These are phyloP conservation scores for Papilio xuthus DNA, from an alignment of 1,140 invertebrate genomes.

Conservation along the genomic window DNA sequence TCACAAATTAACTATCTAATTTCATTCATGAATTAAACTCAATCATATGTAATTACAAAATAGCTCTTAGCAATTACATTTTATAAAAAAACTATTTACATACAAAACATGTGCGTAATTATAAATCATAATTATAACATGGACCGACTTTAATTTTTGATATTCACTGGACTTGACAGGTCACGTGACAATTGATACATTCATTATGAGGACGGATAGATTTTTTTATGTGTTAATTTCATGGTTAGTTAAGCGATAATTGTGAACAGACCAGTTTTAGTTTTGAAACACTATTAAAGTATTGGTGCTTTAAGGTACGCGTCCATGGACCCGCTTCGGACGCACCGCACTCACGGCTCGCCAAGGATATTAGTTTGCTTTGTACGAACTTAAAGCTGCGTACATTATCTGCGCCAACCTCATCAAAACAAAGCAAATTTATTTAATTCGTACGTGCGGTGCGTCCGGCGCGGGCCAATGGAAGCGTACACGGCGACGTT, in stretches of 20 bases:
- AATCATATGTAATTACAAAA: constrained; percentile 21
- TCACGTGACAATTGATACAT: not conserved
- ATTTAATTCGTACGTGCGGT: no score
- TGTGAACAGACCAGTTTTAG: not conserved
- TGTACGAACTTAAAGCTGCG: no score
- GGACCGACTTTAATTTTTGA: not conserved
- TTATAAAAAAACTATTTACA: not conserved
- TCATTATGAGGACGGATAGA: no score
- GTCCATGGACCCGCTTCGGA: no score
- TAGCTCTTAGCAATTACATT: not conserved
- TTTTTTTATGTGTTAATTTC: constrained; percentile 21
- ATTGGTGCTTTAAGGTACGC: no score
- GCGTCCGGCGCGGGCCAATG: no score
- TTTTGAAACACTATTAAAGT: not conserved
- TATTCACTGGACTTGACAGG: not conserved
- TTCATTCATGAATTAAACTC: not conserved
- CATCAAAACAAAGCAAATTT: no score
- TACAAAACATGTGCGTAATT: constrained; percentile 9
- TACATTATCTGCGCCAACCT: no score
- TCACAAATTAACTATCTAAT: not conserved
- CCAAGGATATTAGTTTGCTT: no score
- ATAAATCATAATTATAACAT: not conserved
- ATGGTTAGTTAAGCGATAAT: not conserved
- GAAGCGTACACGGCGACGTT: no score
- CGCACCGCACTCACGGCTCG: no score